Conservation (phyloP, 2,797 vertebrate genomes). For the Austrolebias charrua region DNA sequence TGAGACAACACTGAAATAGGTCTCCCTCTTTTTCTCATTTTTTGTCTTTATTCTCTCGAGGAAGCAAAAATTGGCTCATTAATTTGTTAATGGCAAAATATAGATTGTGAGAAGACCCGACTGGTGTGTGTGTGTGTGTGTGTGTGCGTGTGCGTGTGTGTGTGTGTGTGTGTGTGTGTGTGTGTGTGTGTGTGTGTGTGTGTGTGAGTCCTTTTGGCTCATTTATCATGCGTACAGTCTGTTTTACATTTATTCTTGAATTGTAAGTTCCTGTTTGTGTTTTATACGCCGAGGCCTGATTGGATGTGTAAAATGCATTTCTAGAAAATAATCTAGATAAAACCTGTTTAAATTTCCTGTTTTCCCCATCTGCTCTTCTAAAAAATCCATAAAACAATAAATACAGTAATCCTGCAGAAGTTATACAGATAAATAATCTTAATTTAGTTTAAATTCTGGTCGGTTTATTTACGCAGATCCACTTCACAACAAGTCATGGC, state of each 20-base stretch:
- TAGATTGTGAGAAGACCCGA: constrained; percentile 10
- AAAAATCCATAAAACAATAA: too few species aligned
- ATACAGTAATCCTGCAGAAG: not conserved
- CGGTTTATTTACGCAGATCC: too few species aligned
- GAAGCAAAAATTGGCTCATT: constrained; percentile 1
- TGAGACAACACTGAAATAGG: constrained; percentile 47
- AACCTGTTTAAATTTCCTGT: constrained; percentile 25
- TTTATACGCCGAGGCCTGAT: constrained; percentile 6
- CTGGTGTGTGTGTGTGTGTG: not conserved
- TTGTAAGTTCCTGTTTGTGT: not conserved
- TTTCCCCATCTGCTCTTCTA: not conserved
- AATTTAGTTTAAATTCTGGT: too few species aligned
- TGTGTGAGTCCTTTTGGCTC: too few species aligned
- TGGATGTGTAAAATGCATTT: constrained; percentile 24
- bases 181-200: too few species aligned
- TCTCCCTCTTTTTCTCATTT: not conserved
- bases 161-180: too few species aligned
- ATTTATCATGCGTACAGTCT: not conserved
- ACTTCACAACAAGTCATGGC: too few species aligned
- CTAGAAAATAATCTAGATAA: constrained; percentile 9
- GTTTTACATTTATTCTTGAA: not conserved
- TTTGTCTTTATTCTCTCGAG: constrained; percentile 8
- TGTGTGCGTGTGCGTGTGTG: too few species aligned
- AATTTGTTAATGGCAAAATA: constrained; percentile 25
- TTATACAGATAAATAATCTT: too few species aligned